Base-by-base conservation (phyloP, 2,888 invertebrate species). In the Pachycephus smyrnensis region DNA sequence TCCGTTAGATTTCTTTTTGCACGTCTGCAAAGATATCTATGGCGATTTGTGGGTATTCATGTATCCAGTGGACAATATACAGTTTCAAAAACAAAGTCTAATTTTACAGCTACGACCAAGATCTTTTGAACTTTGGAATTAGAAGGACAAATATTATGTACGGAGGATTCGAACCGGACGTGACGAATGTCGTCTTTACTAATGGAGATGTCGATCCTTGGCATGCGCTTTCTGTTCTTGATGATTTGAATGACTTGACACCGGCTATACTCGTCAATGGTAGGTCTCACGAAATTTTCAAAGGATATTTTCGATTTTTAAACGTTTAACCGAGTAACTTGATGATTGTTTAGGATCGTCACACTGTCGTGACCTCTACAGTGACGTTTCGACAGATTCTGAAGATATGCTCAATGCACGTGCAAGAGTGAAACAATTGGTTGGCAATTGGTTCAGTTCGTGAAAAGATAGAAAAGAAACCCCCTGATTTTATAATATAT, bases 131-230 rank as follows among this genome's bases (percentile, higher is more conserved):
- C 11, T 84, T 83, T 33, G 91, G 92, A 32, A 89, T 94, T 1
- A 85, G 83, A 55, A 86, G 89, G 76, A 92, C 93, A 0, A 94
- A 94, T 85, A 83, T 90, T 40, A 85, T 93, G 79, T 94, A 93
- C 81, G 93, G 93, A 37, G 93, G 93, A 68, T 81, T 89, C 74
- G 85, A 86, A 23, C 93, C 93, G 4, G 93, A 93, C 81, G 92
- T 94, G 0, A 92, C 90, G 0, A 92, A 93, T 35, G 94, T 94
- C 0, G 92, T 94, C 30, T 94, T 94, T 85, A 92, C 93, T 0
- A 94, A 94, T 84, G 94, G 94, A 6, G 92, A 93, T 68, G 85
- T 93, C 75, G 94, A 94, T 87, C 94, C 94, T 3, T 94, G 94
- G 93, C 93, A 93, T 83, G 89, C 90, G 68, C 89, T 94, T 2